Base-by-base conservation (phyloP, 2,797 vertebrate species). In the Takifugu rubripes region DNA sequence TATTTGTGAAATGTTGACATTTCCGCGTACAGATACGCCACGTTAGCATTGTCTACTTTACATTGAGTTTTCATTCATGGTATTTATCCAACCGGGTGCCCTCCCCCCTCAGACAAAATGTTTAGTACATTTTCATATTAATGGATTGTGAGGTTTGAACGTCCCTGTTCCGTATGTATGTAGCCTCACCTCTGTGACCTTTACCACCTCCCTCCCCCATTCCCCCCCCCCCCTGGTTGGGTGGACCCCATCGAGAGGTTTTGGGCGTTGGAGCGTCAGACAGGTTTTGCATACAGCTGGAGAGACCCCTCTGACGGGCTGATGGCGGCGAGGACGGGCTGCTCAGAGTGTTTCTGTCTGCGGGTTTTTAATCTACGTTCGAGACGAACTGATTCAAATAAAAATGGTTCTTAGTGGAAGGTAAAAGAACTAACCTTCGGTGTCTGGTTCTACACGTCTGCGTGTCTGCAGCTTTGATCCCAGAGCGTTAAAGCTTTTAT, bases 261-360 rank as follows among this genome's bases (percentile, higher is more conserved):
- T 69, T 17, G 77, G 73, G 75, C 67, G 59, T 70, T 76, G 82
- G 75, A 71, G 78, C 77, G 77, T 86, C 83, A 68, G 77, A 75
- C 56, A 65, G 73, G 59, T 84, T 88, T 89, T 79, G 81, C 86
- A 89, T 89, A 88, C 89, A 89, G 88, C 88, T 90, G 88, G 74
- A 84, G 33, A 36, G 10, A 40, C 36, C 36, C 36, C 36, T 40
- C 36, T 40, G 36, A 12, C 10, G 36, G 36, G 36, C 36, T 49
- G 54, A 52, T 16, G 46, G 47, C 56, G 8, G 27, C 4, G 27
- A 40, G 36, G 36, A 40, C 14, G 36, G 36, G 36, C 36, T 14
- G 10, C 12, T 40, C 36, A 40, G 36, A 14, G 36, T 40, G 10
- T 40, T 40, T 40, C 36, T 40, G 36, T 40, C 36, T 40, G 1